A percentile compares a stretch with the other conserved stretches of the same genome.
Evolutionary conservation across 2,888 invertebrate genomes (phyloP).

Genomic region (Girardia tigrina): DNA sequence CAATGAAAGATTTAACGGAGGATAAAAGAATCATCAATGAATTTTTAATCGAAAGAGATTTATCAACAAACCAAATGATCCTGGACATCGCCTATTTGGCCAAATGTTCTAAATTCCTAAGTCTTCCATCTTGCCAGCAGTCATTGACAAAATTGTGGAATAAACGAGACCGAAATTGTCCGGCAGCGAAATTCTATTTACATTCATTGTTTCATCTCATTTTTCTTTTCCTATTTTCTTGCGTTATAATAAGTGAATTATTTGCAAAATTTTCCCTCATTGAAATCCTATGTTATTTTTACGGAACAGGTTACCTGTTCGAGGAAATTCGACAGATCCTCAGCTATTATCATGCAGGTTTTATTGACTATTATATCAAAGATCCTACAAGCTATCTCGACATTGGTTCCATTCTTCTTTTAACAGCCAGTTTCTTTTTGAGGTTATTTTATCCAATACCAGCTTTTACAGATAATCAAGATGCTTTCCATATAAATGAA

Average conservation of each 20-base stretch:
- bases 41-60: neutral
- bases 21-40: neutral
- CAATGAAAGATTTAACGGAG: neutral
- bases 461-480: neutral
- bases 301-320: slow-evolving; percentile 17
- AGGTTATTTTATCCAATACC: neutral
- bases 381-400: neutral
- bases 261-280: neutral
- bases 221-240: slow-evolving; percentile 29
- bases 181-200: neutral
- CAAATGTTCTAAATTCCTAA: slow-evolving; percentile 21
- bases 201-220: slow-evolving; percentile 25
- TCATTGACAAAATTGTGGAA: slow-evolving; percentile 21
- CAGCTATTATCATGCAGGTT: neutral
- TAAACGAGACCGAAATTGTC: neutral
- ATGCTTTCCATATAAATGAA: neutral
- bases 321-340: neutral
- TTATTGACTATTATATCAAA: neutral
- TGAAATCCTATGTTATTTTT: slow-evolving; percentile 10
- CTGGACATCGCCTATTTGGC: slow-evolving; percentile 20
- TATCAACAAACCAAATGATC: neutral
- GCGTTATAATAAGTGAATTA: neutral
- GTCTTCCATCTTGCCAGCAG: slow-evolving; percentile 26
- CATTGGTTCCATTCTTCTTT: neutral
- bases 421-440: neutral